phyloP scores from a whole-genome alignment of 2,113 vertebrate genomes.

The Aplodontia rufa region DNA sequence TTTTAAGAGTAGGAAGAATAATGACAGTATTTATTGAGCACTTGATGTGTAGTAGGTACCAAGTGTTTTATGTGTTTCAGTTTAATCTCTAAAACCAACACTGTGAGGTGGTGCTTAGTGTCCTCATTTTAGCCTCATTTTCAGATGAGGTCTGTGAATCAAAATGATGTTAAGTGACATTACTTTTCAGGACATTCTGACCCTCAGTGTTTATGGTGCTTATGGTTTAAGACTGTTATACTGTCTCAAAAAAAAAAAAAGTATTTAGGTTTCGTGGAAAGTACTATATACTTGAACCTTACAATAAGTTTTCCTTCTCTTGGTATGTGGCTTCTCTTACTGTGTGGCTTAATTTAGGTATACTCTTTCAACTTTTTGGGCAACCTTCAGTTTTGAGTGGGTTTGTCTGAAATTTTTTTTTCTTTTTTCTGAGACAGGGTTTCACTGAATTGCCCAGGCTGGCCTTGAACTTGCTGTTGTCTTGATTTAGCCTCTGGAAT shows the following conservation, averaged over 20 bases:
- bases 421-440: no score
- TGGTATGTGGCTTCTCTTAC: not conserved
- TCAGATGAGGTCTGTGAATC: not conserved
- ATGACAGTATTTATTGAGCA: not conserved
- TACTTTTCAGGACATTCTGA: not conserved
- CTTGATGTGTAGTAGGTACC: not conserved
- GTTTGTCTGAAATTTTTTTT: not conserved
- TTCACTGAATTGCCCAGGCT: no score
- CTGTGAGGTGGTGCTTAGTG: not conserved
- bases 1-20: constrained; percentile 21
- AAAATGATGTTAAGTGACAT: not conserved
- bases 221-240: not conserved
- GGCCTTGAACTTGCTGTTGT: no score
- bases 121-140: not conserved
- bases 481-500: no score
- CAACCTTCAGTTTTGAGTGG: not conserved
- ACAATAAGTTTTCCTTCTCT: not conserved
- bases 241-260: not conserved
- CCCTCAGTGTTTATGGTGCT: not conserved
- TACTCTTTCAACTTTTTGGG: not conserved
- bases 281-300: not conserved
- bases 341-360: not conserved
- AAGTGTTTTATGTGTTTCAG: constrained; percentile 2
- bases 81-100: constrained; percentile 43
- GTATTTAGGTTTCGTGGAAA: constrained; percentile 1